phyloP scores from a whole-genome alignment of 2,113 vertebrate species.

The Cromileptes altivelis region DNA sequence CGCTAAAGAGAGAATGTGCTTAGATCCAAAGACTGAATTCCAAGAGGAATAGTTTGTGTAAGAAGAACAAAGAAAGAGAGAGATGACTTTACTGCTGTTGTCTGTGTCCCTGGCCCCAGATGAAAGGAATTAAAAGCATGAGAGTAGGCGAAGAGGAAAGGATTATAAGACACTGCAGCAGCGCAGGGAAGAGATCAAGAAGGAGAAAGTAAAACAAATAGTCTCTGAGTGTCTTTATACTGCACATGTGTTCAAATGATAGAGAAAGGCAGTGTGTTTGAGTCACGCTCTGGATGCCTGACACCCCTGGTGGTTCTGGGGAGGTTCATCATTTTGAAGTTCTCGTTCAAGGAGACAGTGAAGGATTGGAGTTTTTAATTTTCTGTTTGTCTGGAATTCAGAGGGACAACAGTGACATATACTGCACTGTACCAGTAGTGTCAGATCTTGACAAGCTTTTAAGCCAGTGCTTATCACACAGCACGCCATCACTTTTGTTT shows the following conservation, averaged over 20 bases:
- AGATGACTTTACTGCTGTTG: not conserved
- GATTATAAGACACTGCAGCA: not conserved
- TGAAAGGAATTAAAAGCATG: not conserved
- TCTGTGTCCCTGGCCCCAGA: not conserved
- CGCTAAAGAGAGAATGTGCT: not conserved
- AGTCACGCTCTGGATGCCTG: not conserved
- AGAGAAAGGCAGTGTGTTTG: not conserved
- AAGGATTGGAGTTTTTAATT: conserved; percentile 21
- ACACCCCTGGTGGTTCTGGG: not conserved
- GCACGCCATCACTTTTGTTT: conserved; percentile 52
- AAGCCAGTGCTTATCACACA: conserved; percentile 57
- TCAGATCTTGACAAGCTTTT: conserved; percentile 40
- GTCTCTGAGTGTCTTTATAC: not conserved
- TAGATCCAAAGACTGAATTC: not conserved
- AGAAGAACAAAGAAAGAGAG: not conserved
- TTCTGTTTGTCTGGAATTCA: not conserved
- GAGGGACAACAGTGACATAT: not conserved
- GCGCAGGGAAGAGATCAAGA: not conserved
- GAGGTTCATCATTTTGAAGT: conserved; percentile 24
- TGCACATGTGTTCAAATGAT: not conserved
- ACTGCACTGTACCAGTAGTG: not conserved
- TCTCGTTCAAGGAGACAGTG: not conserved
- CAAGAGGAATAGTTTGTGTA: not conserved
- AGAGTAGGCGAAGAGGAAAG: not conserved
- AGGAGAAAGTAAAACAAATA: not conserved